Percentiles rank a stretch among this genome's conserved stretches.
Conservation (phyloP, 2,797 vertebrate species). For the Gorsachius magnificus region DNA sequence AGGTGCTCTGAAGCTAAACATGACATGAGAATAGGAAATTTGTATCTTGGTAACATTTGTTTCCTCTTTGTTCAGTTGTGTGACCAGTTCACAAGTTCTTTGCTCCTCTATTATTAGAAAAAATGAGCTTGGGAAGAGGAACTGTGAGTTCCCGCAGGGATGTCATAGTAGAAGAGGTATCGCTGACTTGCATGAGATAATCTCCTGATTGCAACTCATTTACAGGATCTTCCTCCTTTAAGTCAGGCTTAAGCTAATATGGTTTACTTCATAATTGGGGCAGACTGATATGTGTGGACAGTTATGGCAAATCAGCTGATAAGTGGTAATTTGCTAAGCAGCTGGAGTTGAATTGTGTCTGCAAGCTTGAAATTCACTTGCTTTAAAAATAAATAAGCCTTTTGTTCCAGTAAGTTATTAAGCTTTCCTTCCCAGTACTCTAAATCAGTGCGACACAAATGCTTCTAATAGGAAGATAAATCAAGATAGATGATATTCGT, state of each 20-base stretch:
- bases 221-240: conserved; percentile 35
- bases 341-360: conserved; percentile 57
- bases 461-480: conserved; percentile 22
- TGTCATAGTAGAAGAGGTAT: background rate
- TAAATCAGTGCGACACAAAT: background rate
- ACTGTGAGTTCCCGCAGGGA: background rate
- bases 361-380: conserved; percentile 23
- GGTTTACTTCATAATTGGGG: conserved; percentile 46
- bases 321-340: conserved; percentile 57
- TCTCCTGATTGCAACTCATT: conserved; percentile 19
- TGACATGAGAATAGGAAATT: background rate
- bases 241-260: conserved; percentile 26
- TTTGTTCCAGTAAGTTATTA: conserved; percentile 38
- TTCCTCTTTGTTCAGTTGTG: background rate
- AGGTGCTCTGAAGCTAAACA: background rate
- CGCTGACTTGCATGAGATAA: conserved; percentile 4
- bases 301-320: conserved; percentile 37
- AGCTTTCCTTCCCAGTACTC: background rate
- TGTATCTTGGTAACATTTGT: background rate
- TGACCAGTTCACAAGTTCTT: background rate
- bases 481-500: background rate
- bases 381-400: conserved; percentile 56
- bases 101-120: background rate
- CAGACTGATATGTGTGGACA: conserved; percentile 42
- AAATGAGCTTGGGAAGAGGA: background rate